A percentile compares a stretch with the other conserved stretches of the same genome.
Conservation (phyloP, 2,888 invertebrate genomes). For the Osedax fenrisi region DNA sequence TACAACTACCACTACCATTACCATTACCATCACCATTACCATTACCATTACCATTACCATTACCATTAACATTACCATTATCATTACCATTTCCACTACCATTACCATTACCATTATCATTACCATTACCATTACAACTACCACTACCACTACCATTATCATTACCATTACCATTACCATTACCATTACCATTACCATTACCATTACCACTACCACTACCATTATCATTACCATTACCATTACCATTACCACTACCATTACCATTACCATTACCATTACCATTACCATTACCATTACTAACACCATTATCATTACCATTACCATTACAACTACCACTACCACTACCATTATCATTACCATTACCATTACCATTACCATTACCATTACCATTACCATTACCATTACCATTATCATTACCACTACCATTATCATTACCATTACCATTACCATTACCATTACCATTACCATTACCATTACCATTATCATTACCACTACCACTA, state of each 20-base stretch:
- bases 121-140: too few species aligned
- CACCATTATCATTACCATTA: constrained; percentile 1
- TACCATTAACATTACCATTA: constrained; percentile 23
- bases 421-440: neutral
- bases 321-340: neutral
- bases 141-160: too few species aligned
- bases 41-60: too few species aligned
- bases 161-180: too few species aligned
- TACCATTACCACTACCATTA: constrained; percentile 20
- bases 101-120: neutral
- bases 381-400: neutral
- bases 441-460: constrained; percentile 3
- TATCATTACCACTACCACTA: neutral
- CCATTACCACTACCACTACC: too few species aligned
- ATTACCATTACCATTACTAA: constrained; percentile 8
- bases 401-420: constrained; percentile 4
- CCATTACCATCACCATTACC: constrained; percentile 24
- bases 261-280: constrained; percentile 12
- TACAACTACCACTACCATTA: constrained; percentile 21
- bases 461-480: neutral
- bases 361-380: constrained; percentile 9
- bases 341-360: constrained; percentile 1
- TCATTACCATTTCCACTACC: neutral
- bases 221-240: constrained; percentile 19
- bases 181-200: too few species aligned